Evolutionary conservation across 30 jellyfish, hydroid and myxozoan genomes (phyloP).

Genomic region (Turritopsis dohrnii): DNA sequence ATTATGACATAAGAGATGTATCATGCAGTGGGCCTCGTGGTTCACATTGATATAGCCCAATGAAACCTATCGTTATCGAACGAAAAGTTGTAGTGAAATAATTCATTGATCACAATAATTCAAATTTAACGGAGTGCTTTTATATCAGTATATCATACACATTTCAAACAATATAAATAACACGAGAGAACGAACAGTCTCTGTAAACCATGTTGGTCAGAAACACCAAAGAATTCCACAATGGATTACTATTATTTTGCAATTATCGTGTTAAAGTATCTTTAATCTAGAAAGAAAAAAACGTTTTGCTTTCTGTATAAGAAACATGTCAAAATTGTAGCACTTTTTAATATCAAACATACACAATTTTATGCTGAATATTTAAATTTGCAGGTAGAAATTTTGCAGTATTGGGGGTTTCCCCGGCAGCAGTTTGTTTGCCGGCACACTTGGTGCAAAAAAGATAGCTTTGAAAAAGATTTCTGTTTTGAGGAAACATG

Average conservation of each 20-base stretch:
- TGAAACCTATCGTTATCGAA: too few species aligned
- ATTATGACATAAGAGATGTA: too few species aligned
- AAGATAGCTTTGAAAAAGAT: slow-evolving; percentile 20
- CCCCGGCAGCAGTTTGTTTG: slow-evolving; percentile 12
- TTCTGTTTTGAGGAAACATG: slow-evolving; percentile 27
- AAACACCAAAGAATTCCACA: background rate
- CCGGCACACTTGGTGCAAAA: slow-evolving; percentile 20
- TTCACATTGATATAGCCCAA: too few species aligned
- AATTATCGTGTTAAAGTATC: background rate
- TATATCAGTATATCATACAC: background rate
- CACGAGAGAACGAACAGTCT: background rate
- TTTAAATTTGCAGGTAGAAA: slow-evolving; percentile 2
- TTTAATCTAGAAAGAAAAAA: background rate
- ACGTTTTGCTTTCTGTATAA: background rate
- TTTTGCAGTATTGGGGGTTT: slow-evolving; percentile 11
- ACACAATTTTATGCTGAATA: slow-evolving; percentile 12
- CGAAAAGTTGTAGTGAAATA: too few species aligned
- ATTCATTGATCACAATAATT: background rate
- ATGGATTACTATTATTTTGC: background rate
- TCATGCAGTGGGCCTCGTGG: too few species aligned
- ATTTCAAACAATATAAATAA: too few species aligned
- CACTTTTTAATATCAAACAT: background rate
- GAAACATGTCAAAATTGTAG: background rate
- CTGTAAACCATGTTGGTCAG: background rate
- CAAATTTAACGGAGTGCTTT: background rate